Base-by-base conservation (phyloP, 2,797 vertebrate species). In the Trichosurus vulpecula region DNA sequence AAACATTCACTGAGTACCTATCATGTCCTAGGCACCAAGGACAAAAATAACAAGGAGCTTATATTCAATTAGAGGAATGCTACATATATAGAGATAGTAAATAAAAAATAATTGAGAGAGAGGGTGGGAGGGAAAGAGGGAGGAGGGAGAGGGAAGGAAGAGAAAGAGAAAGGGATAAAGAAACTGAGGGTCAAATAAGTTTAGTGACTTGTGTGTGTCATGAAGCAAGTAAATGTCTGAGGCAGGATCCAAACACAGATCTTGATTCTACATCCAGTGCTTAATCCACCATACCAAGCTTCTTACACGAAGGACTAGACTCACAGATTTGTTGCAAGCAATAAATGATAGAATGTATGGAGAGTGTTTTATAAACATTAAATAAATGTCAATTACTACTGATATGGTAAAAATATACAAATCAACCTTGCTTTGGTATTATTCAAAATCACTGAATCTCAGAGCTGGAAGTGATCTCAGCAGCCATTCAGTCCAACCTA, bases 21-120 rank as follows among this genome's bases (percentile, higher is more conserved):
- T 8, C 19, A 74, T 81, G 22, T 27, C 14, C 91, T 94, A 92
- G 4, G 14, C 90, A 58, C 90, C 52, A 52, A 89, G 35, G 92
- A 31, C 52, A 92, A 96, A 97, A 57, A 55, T 92, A 90, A 87
- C 19, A 95, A 94, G 41, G 89, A 93, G 52, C 47, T 13, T 53
- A 54, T 1, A 10, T 96, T 41, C 57, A 94, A 0, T 31, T 19
- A 41, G 4, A 3, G 0, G 2, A 52, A 6, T 47, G 1, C 90
- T 35, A 89, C 0, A 56, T 30, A 61, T 55, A 58, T 12, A 94
- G 9, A 51, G 41, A 54, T 29, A 91, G 95, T 29, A 94, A 91
- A 90, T 93, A 93, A 92, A 61, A 81, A n/a, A 87, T 89, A 56
- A 81, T 93, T 92, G 30, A 31, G 27, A 51, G n/a, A 89, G n/a